phyloP scores from a whole-genome alignment of 1,140 invertebrate genomes.

The Magallana angulata region DNA sequence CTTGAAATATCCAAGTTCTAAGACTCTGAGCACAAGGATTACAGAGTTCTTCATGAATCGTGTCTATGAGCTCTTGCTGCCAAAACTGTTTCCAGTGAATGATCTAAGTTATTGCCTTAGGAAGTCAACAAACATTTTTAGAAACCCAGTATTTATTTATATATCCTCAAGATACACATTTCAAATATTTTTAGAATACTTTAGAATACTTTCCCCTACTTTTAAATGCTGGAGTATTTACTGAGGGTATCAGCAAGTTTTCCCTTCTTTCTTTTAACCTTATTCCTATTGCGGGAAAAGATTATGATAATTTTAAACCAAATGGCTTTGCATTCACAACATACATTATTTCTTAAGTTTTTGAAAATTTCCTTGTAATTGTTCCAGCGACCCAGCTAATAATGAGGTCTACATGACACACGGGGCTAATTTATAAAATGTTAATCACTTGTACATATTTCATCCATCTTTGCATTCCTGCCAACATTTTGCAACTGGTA shows the following conservation, averaged over 20 bases:
- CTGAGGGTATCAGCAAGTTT: not conserved
- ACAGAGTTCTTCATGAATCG: not conserved
- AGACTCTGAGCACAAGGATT: not conserved
- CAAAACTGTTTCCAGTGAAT: not conserved
- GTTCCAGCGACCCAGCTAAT: too few species aligned
- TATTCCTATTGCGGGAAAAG: too few species aligned
- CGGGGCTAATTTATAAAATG: too few species aligned
- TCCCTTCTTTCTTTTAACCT: not conserved
- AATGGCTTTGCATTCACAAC: too few species aligned
- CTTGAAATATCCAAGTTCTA: not conserved
- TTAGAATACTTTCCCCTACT: not conserved
- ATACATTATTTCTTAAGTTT: too few species aligned
- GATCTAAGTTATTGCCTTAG: not conserved
- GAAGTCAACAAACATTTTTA: slow-evolving; percentile 10
- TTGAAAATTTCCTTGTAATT: too few species aligned
- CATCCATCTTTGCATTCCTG: too few species aligned
- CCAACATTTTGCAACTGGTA: too few species aligned
- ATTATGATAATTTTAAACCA: not conserved
- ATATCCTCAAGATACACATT: slow-evolving; percentile 24
- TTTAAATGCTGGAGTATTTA: slow-evolving; percentile 22
- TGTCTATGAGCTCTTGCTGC: not conserved
- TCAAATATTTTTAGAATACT: slow-evolving; percentile 26
- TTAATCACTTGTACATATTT: too few species aligned
- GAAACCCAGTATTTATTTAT: slow-evolving; percentile 29
- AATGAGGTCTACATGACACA: too few species aligned